Evolutionary conservation across 92 coral and sea anemone species (phyloP), one percentile per base, ranked within the genome.

Genomic region (Actinostola sp.): DNA sequence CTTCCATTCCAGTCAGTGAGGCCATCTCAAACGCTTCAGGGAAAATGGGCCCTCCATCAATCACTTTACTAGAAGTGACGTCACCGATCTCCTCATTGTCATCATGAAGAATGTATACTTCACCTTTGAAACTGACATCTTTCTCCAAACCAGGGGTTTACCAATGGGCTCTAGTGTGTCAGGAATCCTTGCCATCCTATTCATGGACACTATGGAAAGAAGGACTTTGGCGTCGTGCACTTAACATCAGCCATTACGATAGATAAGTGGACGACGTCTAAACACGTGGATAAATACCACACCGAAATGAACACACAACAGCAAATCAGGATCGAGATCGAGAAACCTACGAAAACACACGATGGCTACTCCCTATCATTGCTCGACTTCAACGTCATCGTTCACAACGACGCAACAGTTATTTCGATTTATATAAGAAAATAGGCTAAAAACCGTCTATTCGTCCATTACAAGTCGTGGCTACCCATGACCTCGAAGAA

Each of bases 1-100:
- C 77, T 13, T 75, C 82, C 13, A 59, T 82, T 16, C 71, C 87
- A 14, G 45, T n/a, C n/a, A n/a, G n/a, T n/a, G n/a, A n/a, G n/a
- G n/a, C n/a, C n/a, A n/a, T n/a, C n/a, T n/a, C n/a, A n/a, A n/a
- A n/a, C n/a, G n/a, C n/a, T n/a, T n/a, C n/a, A n/a, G n/a, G n/a
- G n/a, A n/a, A n/a, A 38, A 73, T 49, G 62, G 46, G 48, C 64
- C 66, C 67, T 75, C 77, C 39, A 66, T 82, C 71, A 31, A 14
- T 29, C 44, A 67, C 5, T 25, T 56, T 17, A 36, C 53, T 48
- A 57, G 48, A 2, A 25, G 30, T 2, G 61, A 61, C 50, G 24
- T 76, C 23, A 8, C n/a, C 17, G 66, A 76, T 32, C 73, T 75
- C 0, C 88, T 82, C 13, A 50, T 32, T 11, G 67, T 38, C 50